phyloP scores from a whole-genome alignment of 1,140 invertebrate species.

The Hylyphantes graminicola region DNA sequence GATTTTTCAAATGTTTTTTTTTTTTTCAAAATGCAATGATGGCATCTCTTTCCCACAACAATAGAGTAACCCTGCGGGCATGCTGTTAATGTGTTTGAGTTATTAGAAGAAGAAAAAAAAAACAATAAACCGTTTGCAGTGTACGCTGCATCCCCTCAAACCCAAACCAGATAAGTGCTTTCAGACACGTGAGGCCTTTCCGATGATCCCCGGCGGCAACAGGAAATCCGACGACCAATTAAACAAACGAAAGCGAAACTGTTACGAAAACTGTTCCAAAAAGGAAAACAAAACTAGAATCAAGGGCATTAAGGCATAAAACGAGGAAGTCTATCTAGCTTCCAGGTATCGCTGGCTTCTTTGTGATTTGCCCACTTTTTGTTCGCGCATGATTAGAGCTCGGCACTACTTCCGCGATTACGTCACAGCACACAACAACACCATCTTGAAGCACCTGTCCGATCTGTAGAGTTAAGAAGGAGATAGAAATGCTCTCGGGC shows the following conservation, averaged over 20 bases:
- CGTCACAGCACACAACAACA: slow-evolving; percentile 15
- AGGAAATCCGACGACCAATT: slow-evolving; percentile 10
- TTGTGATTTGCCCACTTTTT: neutral
- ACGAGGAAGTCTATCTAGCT: slow-evolving; percentile 30
- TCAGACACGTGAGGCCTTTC: neutral
- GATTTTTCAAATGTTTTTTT: too few species aligned
- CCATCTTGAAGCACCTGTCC: neutral
- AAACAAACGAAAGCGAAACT: slow-evolving; percentile 29
- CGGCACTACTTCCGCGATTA: slow-evolving; percentile 35
- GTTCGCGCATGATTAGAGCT: slow-evolving; percentile 23
- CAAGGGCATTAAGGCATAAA: slow-evolving; percentile 24
- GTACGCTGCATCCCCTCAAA: too few species aligned
- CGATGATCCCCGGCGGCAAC: slow-evolving; percentile 1
- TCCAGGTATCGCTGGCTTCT: slow-evolving; percentile 22
- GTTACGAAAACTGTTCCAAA: slow-evolving; percentile 23
- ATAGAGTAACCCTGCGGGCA: too few species aligned
- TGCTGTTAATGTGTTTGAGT: too few species aligned
- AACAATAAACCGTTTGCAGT: too few species aligned
- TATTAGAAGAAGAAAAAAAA: too few species aligned
- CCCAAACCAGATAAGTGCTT: too few species aligned
- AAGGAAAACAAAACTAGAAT: slow-evolving; percentile 37
- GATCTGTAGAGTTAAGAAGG: neutral
- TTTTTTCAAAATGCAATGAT: too few species aligned
- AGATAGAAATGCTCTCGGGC: too few species aligned
- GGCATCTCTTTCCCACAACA: too few species aligned